Base-by-base conservation (phyloP, 2,888 invertebrate species). In the Strigamia crassipes region DNA sequence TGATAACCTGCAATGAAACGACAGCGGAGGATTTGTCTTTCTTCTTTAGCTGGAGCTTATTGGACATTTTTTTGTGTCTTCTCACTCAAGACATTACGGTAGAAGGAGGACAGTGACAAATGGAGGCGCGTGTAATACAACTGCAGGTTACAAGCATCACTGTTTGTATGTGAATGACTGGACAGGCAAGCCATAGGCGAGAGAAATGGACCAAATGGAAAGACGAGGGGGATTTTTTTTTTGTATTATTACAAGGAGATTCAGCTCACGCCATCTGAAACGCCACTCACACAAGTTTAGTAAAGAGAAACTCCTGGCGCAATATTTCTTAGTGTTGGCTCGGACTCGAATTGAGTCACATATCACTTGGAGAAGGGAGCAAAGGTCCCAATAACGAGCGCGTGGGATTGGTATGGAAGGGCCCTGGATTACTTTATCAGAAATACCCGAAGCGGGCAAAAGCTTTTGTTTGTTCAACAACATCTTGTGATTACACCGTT, bases 341-440 rank as follows among this genome's bases (percentile, higher is more conserved):
- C 15, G 3, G 73, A 73, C 73, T 73, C 73, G 27, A 73, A 73
- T 73, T 73, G 73, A 73, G 73, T 73, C 73, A 73, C 73, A 73
- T 73, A 73, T 73, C 73, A 73, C 73, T 73, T 73, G 73, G 31
- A 73, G 73, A 27, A 73, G 73, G 13, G 73, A 73, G 73, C 73
- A 73, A 73, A 73, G 73, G 73, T 73, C 73, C 31, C 73, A 73
- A 73, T 73, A 73, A 73, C 73, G 73, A 73, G 73, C 73, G 31
- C 8, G 0, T 31, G 73, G 73, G 73, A 73, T 73, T 31, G 73
- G 23, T 31, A 73, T 73, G 31, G 13, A 73, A 6, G 73, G 73
- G 27, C 73, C 56, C 73, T 73, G 73, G 73, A 73, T 73, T 73
- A 73, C 73, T 73, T 73, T 73, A 73, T 73, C 73, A 73, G 73